Evolutionary conservation across 2,113 vertebrate genomes (phyloP), one percentile per base, ranked within the genome.

Genomic region (Brachionichthys hirsutus): DNA sequence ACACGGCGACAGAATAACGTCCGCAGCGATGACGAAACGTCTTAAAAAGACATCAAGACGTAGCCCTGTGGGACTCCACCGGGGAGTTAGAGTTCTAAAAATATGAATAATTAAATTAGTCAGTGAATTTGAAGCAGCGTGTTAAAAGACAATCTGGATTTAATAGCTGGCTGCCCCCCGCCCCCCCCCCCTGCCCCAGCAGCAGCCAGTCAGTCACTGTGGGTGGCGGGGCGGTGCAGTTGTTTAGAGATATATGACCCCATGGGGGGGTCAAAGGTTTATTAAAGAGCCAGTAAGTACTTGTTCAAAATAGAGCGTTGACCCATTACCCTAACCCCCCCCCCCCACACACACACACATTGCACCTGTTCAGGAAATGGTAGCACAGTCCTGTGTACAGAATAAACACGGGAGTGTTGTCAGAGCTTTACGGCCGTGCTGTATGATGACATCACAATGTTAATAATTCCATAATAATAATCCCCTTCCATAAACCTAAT

Each of bases 251-350:
- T 81, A 62, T 75, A 70, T 69, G 85, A 85, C 75, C 82, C 68
- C 60, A 44, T 42, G 61, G 77, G 54, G 78, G 66, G 78, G 85
- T 87, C 73, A 90, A 87, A 85, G 70, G 80, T 87, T 89, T 85
- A 89, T 89, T 85, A 79, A 82, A 82, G 80, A 82, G 65, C 73
- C 70, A 73, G 74, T 73, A 80, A 79, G 87, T 82, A 63, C 64
- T 59, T 47, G 75, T 81, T 87, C 79, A 88, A 89, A 90, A 90
- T 86, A 90, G 78, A 82, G 62, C 59, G 47, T 57, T 73, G 78
- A 80, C 73, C 76, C 77, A 53, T 54, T 54, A 42, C 45, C 59
- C 57, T 57, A 65, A 16, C n/a, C 57, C 56, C 73, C 69, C 54
- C 71, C 70, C 78, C 76, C 79, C 82, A 45, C 42, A 6, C 19